Base-by-base conservation (phyloP, 2,113 vertebrate genomes). In the Cyprinodon brontotheroides region DNA sequence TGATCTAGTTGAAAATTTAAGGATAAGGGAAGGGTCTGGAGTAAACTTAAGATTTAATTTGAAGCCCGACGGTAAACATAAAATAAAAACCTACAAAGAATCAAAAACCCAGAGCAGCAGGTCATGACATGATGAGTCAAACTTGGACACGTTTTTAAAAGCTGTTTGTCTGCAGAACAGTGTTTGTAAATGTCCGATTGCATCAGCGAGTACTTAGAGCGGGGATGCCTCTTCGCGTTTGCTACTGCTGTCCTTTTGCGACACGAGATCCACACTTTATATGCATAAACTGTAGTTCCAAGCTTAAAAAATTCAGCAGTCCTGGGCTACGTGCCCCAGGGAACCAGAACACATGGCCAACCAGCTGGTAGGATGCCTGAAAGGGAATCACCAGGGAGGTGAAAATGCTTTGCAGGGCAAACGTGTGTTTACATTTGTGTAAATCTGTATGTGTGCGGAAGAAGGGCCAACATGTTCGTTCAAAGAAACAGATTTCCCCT, bases 281-380 rank as follows among this genome's bases (percentile, higher is more conserved):
- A 65, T 22, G 22, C n/a, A 11, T 41, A 29, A 45, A 43, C 38
- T 8, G 38, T 10, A 20, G 11, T 43, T 40, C 63, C 4, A 4
- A 65, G 43, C 15, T 11, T 38, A 20, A 64, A 40, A 2, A 9
- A 20, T 65, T 12, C 39, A 41, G 62, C 41, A 43, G 63, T 65
- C 17, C 40, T 41, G 62, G n/a, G 38, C 22, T n/a, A 67, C 14
- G 63, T 65, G 76, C 76, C n/a, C 78, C 38, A 68, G 62, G 43
- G 65, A 74, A 78, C 66, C 40, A 60, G 68, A 78, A 67, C 74
- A 78, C 76, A 65, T 20, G 41, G 61, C 45, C 29, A 71, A 73
- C 83, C 85, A 87, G 73, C 85, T 86, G 79, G 75, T 87, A 72
- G 78, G 78, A 85, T 77, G 83, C 75, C 77, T 75, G 4, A 67